Evolutionary conservation across 2,113 vertebrate genomes (phyloP).

Genomic region (Lepisosteus osseus): DNA sequence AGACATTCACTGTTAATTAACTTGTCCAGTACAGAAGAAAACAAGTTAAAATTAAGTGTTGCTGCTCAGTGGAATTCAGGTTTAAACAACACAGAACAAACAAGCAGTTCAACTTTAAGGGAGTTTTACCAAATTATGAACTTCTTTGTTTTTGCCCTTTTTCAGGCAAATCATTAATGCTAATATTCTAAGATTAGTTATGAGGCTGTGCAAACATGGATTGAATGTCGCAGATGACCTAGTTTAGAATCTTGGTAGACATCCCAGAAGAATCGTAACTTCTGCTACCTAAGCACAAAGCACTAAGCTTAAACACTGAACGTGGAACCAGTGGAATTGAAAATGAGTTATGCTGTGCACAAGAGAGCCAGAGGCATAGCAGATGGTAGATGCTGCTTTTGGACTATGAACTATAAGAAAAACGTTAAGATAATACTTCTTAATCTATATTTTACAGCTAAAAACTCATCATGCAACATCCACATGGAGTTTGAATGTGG

Average conservation of each 20-base stretch:
- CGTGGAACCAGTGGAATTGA: neutral
- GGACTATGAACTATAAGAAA: neutral
- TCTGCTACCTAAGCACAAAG: conserved; percentile 7
- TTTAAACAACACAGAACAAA: too few species aligned
- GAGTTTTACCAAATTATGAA: too few species aligned
- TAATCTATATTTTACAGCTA: conserved; percentile 65
- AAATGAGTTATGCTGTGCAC: conserved; percentile 1
- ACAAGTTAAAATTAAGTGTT: too few species aligned
- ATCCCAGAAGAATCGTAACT: conserved; percentile 4
- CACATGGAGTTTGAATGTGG: conserved; percentile 93
- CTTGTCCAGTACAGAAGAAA: neutral
- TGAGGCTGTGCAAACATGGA: neutral
- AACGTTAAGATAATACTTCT: neutral
- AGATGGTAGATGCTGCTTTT: too few species aligned
- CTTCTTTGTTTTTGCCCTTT: too few species aligned
- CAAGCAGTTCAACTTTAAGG: too few species aligned
- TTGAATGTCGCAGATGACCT: neutral
- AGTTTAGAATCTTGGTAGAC: neutral
- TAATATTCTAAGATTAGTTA: neutral
- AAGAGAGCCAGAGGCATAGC: neutral
- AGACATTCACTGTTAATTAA: conserved; percentile 11
- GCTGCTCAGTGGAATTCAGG: too few species aligned
- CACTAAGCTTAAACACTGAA: neutral
- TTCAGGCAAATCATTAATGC: too few species aligned
- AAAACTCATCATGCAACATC: conserved; percentile 90